phyloP scores from a whole-genome alignment of 1,140 invertebrate species.

The Cataglyphis hispanica region DNA sequence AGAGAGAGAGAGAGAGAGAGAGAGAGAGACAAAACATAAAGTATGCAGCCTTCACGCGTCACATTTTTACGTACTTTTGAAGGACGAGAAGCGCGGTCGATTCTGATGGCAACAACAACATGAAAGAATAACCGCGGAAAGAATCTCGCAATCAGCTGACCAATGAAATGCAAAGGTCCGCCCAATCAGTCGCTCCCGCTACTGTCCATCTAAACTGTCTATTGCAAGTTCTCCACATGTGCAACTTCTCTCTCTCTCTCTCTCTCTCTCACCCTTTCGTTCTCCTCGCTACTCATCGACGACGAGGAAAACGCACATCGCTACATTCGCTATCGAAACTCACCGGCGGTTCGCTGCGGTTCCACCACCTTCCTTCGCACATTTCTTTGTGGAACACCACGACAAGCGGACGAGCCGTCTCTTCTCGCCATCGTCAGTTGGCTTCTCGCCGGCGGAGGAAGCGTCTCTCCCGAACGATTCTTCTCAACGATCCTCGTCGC shows the following conservation, averaged over 20 bases:
- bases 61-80: background rate
- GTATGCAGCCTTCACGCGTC: background rate
- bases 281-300: background rate
- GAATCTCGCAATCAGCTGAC: slow-evolving; percentile 41
- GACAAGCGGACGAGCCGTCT: background rate
- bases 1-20: background rate
- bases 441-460: slow-evolving; percentile 21
- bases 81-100: background rate
- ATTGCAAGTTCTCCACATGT: background rate
- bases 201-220: slow-evolving; percentile 37
- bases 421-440: slow-evolving; percentile 38
- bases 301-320: background rate
- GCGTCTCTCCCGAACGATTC: slow-evolving; percentile 21
- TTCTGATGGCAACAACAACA: background rate
- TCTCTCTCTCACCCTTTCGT: slow-evolving; percentile 23
- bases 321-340: background rate
- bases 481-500: background rate
- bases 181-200: slow-evolving; percentile 40
- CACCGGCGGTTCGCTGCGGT: slow-evolving; percentile 2
- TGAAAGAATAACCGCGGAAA: background rate
- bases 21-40: background rate
- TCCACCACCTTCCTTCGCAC: slow-evolving; percentile 36
- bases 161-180: slow-evolving; percentile 63
- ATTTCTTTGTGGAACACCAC: slow-evolving; percentile 44
- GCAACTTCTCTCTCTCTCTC: background rate